A percentile compares a stretch with the other conserved stretches of the same genome.
Conservation (phyloP, 1,140 invertebrate species). For the Dufourea novaeangliae region DNA sequence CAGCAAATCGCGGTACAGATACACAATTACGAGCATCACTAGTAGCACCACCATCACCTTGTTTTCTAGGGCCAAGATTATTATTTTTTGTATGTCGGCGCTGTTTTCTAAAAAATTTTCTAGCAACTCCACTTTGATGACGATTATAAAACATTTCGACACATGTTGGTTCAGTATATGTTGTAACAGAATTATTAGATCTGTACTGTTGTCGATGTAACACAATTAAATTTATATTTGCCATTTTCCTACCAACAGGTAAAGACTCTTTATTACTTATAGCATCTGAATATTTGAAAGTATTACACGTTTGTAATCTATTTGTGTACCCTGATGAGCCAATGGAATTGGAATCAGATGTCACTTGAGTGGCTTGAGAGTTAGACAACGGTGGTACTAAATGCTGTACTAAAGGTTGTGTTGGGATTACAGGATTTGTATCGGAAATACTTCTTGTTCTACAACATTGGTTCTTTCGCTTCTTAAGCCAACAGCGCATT, state of each 20-base stretch:
- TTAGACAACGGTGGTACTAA: slow-evolving; percentile 70
- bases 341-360: slow-evolving; percentile 77
- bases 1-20: slow-evolving; percentile 78
- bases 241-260: slow-evolving; percentile 75
- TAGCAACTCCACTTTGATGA: slow-evolving; percentile 94
- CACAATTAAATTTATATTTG: slow-evolving; percentile 86
- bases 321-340: slow-evolving; percentile 75
- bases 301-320: slow-evolving; percentile 72
- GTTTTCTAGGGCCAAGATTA: slow-evolving; percentile 86
- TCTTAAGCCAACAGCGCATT: slow-evolving; percentile 84
- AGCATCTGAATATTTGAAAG: slow-evolving; percentile 62
- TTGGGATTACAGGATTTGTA: slow-evolving; percentile 83
- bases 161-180: slow-evolving; percentile 84
- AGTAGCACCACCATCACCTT: slow-evolving; percentile 84
- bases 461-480: slow-evolving; percentile 84
- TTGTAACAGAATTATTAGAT: slow-evolving; percentile 86
- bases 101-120: slow-evolving; percentile 95
- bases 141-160: slow-evolving; percentile 95
- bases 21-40: slow-evolving; percentile 81
- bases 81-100: slow-evolving; percentile 87
- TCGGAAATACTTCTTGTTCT: slow-evolving; percentile 86
- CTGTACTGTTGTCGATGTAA: slow-evolving; percentile 87
- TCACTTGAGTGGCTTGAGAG: slow-evolving; percentile 77
- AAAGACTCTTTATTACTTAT: slow-evolving; percentile 71
- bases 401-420: slow-evolving; percentile 78